A percentile compares a stretch with the other conserved stretches of the same genome.
Evolutionary conservation across 2,888 invertebrate species (phyloP).

Genomic region (Norana najaformis): DNA sequence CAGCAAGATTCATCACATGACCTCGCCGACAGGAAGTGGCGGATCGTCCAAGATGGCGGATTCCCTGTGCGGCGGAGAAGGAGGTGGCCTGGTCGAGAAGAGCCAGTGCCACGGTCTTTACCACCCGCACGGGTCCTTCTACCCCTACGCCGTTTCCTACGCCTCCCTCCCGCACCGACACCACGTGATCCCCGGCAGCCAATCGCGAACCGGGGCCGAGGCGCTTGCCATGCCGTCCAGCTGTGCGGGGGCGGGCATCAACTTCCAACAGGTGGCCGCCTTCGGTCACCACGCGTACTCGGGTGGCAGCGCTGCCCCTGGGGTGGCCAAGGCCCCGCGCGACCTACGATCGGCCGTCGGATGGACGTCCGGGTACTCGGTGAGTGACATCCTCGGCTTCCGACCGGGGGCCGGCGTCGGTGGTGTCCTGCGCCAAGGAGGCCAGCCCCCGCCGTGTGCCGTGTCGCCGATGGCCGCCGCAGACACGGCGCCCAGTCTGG

Average conservation of each 20-base stretch:
- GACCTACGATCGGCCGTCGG: not conserved
- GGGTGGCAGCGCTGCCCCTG: not conserved
- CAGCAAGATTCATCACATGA: conserved; percentile 71
- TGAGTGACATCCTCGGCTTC: conserved; percentile 17
- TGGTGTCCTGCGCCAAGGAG: not conserved
- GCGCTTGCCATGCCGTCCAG: not conserved
- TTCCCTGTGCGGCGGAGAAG: not conserved
- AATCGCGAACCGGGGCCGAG: not conserved
- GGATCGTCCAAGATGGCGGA: not conserved
- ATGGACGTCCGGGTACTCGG: conserved; percentile 9
- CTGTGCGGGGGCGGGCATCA: not conserved
- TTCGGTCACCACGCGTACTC: not conserved
- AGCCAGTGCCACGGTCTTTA: not conserved
- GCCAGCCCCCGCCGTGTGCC: not conserved
- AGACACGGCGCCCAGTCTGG: not conserved
- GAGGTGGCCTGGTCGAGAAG: not conserved
- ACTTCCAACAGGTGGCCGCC: not conserved
- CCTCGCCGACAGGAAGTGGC: not conserved
- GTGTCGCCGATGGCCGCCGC: conserved; percentile 21
- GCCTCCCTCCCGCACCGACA: not conserved
- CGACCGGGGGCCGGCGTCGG: not conserved
- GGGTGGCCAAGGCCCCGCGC: not conserved
- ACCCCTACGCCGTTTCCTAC: not conserved
- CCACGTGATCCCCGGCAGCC: not conserved
- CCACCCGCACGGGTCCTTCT: conserved; percentile 1